Evolutionary conservation across 2,797 vertebrate genomes (phyloP).

Genomic region (Bradypodion pumilum): DNA sequence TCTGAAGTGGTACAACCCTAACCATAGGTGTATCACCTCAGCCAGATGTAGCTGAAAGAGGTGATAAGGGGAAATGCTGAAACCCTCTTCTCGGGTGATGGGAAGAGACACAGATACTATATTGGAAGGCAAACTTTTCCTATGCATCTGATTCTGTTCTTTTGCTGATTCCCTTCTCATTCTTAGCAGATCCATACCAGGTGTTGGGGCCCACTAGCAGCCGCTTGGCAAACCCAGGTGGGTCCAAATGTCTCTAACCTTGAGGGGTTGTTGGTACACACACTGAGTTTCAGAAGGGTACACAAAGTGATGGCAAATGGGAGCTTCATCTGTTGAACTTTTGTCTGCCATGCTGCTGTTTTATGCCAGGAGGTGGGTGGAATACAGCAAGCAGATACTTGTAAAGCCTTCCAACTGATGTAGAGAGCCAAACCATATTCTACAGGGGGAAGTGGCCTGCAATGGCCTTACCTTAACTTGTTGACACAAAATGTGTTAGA

Average conservation of each 20-base stretch:
- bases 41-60: background rate
- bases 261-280: background rate
- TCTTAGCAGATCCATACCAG: slow-evolving; percentile 82
- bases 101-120: background rate
- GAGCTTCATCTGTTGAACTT: background rate
- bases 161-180: slow-evolving; percentile 25
- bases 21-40: background rate
- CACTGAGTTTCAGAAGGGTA: background rate
- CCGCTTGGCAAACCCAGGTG: slow-evolving; percentile 87
- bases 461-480: background rate
- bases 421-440: background rate
- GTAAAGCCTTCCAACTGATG: background rate
- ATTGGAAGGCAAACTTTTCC: background rate
- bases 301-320: too few species aligned
- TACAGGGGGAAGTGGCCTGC: background rate
- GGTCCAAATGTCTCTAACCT: slow-evolving; percentile 12
- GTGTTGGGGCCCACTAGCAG: slow-evolving; percentile 84
- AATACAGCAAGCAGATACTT: background rate
- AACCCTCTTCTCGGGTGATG: background rate
- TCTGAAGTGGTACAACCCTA: background rate
- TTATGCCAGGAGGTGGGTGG: too few species aligned
- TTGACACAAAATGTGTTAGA: background rate
- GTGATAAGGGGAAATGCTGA: too few species aligned
- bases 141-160: background rate
- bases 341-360: background rate